A percentile compares a stretch with the other conserved stretches of the same genome.
These are phyloP conservation scores for Poeciliopsis turrubarensis DNA, from an alignment of 2,113 vertebrate genomes.

Conservation along the genomic window DNA sequence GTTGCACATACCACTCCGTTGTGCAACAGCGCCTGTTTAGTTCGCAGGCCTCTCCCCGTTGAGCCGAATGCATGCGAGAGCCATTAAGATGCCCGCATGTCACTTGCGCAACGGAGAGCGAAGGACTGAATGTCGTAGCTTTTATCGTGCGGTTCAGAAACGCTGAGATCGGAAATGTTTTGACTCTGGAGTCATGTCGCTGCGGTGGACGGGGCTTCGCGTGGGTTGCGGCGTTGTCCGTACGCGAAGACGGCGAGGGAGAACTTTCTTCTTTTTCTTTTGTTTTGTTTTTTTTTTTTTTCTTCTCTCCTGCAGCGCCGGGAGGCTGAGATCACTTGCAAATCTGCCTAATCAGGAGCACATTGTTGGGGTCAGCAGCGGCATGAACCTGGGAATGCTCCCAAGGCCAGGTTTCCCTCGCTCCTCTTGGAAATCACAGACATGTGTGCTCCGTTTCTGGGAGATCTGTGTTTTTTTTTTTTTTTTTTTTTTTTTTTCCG, in stretches of 20 bases:
- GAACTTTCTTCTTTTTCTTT: constrained; percentile 36
- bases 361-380: constrained; percentile 49
- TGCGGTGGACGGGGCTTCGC: constrained; percentile 30
- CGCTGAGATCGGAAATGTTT: constrained; percentile 64
- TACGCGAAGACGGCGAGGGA: constrained; percentile 45
- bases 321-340: constrained; percentile 47
- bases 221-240: constrained; percentile 32
- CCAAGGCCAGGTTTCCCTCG: constrained; percentile 26
- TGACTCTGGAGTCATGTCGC: constrained; percentile 52
- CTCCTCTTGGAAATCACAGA: constrained; percentile 15
- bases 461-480: constrained; percentile 20
- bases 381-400: constrained; percentile 40
- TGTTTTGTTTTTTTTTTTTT: too few species aligned
- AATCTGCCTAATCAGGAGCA: constrained; percentile 65
- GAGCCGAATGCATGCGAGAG: constrained; percentile 34
- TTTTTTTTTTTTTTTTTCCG: background rate
- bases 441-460: constrained; percentile 26
- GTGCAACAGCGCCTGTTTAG: background rate
- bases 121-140: constrained; percentile 33
- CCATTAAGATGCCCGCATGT: constrained; percentile 34
- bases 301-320: constrained; percentile 6
- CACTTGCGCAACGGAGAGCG: constrained; percentile 31
- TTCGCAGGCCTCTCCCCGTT: background rate
- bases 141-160: constrained; percentile 59
- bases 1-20: background rate